Evolutionary conservation across 2,888 invertebrate genomes (phyloP).

Genomic region (Byasa hedistus): DNA sequence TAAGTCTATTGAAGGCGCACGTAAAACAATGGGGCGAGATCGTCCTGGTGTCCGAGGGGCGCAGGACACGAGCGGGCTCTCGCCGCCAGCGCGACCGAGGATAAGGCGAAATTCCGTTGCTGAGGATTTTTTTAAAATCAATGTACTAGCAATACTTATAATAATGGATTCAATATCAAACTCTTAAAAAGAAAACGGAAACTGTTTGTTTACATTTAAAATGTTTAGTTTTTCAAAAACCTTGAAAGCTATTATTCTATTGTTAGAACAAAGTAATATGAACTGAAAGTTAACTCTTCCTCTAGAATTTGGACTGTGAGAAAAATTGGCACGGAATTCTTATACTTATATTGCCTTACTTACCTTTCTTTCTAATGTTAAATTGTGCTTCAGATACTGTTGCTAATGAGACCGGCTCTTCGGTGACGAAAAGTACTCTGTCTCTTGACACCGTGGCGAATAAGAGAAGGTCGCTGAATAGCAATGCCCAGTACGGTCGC

Average conservation of each 20-base stretch:
- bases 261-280: too few relatives aligned
- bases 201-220: too few relatives aligned
- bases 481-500: constrained; percentile 91
- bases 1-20: constrained; percentile 90
- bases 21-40: constrained; percentile 84
- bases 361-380: constrained; percentile 91
- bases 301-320: too few relatives aligned
- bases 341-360: constrained; percentile 22
- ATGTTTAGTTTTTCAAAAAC: too few relatives aligned
- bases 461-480: constrained; percentile 90
- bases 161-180: too few relatives aligned
- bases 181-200: too few relatives aligned
- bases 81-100: constrained; percentile 85
- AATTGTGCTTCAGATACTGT: constrained; percentile 91
- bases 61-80: constrained; percentile 87
- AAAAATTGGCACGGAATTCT: too few relatives aligned
- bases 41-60: constrained; percentile 85
- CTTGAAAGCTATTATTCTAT: too few relatives aligned
- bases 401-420: constrained; percentile 89
- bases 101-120: constrained; percentile 92
- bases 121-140: constrained; percentile 47
- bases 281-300: too few relatives aligned
- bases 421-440: constrained; percentile 91
- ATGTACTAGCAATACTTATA: too few relatives aligned
- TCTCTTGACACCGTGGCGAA: constrained; percentile 93